phyloP scores from a whole-genome alignment of 2,797 vertebrate species.

The Lerista edwardsae region DNA sequence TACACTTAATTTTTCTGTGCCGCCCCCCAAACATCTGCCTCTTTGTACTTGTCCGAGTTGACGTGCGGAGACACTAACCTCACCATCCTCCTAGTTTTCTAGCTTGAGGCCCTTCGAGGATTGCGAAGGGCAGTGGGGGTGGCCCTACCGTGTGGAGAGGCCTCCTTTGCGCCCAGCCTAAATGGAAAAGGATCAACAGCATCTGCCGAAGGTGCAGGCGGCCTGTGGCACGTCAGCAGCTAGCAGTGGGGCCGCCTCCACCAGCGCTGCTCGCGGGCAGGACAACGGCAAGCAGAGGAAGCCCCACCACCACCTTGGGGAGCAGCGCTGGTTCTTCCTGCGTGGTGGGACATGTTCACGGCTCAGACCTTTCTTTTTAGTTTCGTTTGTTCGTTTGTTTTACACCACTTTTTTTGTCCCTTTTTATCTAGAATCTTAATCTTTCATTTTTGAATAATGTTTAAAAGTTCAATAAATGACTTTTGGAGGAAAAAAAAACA shows the following conservation, averaged over 20 bases:
- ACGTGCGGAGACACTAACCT: background rate
- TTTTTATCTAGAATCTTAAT: conserved; percentile 77
- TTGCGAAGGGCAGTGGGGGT: background rate
- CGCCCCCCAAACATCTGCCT: conserved; percentile 16
- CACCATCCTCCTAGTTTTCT: background rate
- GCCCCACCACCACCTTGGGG: accelerated
- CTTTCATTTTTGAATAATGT: conserved; percentile 75
- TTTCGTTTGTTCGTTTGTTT: conserved; percentile 56
- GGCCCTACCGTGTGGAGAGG: background rate
- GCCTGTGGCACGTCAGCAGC: background rate
- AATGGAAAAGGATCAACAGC: no score
- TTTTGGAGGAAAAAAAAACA: conserved; percentile 71
- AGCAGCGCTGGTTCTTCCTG: conserved; percentile 12
- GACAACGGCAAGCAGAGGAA: background rate
- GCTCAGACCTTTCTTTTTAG: conserved; percentile 53
- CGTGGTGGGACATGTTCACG: conserved; percentile 60
- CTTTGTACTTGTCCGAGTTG: background rate
- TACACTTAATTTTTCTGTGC: conserved; percentile 56
- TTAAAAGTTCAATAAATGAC: conserved; percentile 77
- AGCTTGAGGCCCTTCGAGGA: background rate
- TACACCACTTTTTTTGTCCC: conserved; percentile 54
- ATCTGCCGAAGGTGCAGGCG: no score
- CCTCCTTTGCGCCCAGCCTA: background rate
- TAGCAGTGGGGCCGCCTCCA: no score
- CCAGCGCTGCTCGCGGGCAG: background rate